These are phyloP conservation scores for Acanthococcus lagerstroemiae DNA, from an alignment of 2,888 invertebrate species.

Conservation along the genomic window DNA sequence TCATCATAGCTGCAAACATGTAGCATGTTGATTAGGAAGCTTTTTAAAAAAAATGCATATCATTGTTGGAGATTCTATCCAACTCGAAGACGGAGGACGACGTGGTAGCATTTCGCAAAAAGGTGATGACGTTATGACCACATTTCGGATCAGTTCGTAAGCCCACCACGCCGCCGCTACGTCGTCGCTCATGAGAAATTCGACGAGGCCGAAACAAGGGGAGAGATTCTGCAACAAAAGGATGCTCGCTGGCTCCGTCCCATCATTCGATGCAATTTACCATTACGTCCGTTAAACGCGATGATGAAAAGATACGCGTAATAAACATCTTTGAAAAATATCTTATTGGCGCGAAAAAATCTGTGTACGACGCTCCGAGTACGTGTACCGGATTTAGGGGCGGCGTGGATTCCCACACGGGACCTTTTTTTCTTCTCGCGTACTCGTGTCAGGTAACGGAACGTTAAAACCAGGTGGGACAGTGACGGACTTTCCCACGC, in stretches of 20 bases:
- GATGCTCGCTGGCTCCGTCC: not conserved
- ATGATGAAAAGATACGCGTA: slow-evolving; percentile 27
- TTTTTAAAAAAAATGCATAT: no score
- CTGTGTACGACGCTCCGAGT: slow-evolving; percentile 1
- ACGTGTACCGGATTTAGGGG: slow-evolving; percentile 20
- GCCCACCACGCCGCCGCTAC: not conserved
- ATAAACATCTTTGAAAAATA: slow-evolving; percentile 20
- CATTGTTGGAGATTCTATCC: no score
- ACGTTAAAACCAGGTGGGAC: slow-evolving; percentile 27
- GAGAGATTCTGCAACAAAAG: not conserved
- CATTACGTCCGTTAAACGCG: slow-evolving; percentile 22
- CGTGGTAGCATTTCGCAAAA: no score
- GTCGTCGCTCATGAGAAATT: not conserved
- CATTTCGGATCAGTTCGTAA: no score
- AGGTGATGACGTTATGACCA: no score
- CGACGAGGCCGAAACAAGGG: not conserved
- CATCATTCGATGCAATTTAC: slow-evolving; percentile 16
- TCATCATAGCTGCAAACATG: no score
- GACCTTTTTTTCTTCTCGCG: slow-evolving; percentile 15
- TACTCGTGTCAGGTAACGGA: slow-evolving; percentile 27
- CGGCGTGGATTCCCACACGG: slow-evolving; percentile 26
- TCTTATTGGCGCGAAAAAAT: slow-evolving; percentile 6
- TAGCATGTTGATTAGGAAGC: no score
- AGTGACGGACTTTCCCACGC: slow-evolving; percentile 28
- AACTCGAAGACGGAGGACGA: no score